Percentiles rank a stretch among this genome's conserved stretches.
phyloP scores from a whole-genome alignment of 2,113 vertebrate species.

The Lagopus leucura region DNA sequence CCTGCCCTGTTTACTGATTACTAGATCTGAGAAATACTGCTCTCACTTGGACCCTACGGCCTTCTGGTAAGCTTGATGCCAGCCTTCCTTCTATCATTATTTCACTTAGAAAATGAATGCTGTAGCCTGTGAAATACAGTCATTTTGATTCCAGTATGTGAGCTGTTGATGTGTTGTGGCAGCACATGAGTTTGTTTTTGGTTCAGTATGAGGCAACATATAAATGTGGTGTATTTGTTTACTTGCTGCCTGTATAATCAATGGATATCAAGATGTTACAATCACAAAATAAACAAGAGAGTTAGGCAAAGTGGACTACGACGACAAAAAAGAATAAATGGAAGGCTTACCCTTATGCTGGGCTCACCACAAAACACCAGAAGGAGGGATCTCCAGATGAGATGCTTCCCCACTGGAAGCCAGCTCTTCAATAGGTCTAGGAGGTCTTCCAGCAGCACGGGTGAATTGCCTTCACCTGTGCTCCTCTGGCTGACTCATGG shows the following conservation, averaged over 20 bases:
- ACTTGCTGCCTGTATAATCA: not conserved
- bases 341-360: too few relatives aligned
- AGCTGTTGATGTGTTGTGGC: not conserved
- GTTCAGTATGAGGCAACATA: not conserved
- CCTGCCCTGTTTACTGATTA: not conserved
- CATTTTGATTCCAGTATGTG: not conserved
- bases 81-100: not conserved
- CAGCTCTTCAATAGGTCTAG: too few relatives aligned
- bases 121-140: not conserved
- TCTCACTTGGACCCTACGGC: accelerated
- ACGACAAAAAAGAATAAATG: too few relatives aligned
- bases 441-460: too few relatives aligned
- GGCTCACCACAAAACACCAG: too few relatives aligned
- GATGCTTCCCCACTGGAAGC: too few relatives aligned
- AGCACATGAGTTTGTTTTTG: not conserved
- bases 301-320: too few relatives aligned
- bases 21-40: not conserved
- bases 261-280: too few relatives aligned
- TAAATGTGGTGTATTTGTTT: not conserved
- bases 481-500: too few relatives aligned
- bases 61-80: not conserved
- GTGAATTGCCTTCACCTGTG: too few relatives aligned
- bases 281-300: too few relatives aligned
- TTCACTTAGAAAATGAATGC: not conserved
- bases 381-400: too few relatives aligned